A percentile compares a stretch with the other conserved stretches of the same genome.
Conservation (phyloP, 2,888 invertebrate species). For the Boloria euphrosyne region DNA sequence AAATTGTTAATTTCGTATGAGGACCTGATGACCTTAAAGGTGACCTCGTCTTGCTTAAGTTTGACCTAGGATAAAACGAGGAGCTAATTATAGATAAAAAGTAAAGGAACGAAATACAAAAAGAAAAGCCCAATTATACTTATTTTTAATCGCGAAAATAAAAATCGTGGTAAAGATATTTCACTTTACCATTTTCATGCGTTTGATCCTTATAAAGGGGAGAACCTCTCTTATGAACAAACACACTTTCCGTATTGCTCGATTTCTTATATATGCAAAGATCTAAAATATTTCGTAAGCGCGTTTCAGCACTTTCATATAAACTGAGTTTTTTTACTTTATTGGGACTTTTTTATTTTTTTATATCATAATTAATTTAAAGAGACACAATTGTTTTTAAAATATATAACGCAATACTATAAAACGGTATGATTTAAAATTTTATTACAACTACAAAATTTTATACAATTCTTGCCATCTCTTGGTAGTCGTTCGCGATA, state of each 20-base stretch:
- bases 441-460: not conserved
- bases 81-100: no score
- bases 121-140: no score
- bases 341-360: not conserved
- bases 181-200: conserved; percentile 44
- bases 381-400: no score
- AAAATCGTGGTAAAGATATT: conserved; percentile 27
- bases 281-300: conserved; percentile 39
- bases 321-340: not conserved
- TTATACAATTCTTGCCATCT: not conserved
- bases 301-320: conserved; percentile 36
- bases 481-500: not conserved
- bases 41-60: no score
- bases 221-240: conserved; percentile 99
- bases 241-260: conserved; percentile 80
- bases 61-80: no score
- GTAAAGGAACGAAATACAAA: no score
- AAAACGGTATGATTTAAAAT: not conserved
- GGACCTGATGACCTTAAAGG: no score
- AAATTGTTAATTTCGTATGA: no score
- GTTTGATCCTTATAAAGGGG: conserved; percentile 97
- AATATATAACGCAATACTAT: not conserved
- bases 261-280: conserved; percentile 43
- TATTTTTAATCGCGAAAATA: not conserved
- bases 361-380: not conserved